A percentile compares a stretch with the other conserved stretches of the same genome.
Evolutionary conservation across 2,888 invertebrate genomes (phyloP).

Genomic region (Drosophila paramelanica): DNA sequence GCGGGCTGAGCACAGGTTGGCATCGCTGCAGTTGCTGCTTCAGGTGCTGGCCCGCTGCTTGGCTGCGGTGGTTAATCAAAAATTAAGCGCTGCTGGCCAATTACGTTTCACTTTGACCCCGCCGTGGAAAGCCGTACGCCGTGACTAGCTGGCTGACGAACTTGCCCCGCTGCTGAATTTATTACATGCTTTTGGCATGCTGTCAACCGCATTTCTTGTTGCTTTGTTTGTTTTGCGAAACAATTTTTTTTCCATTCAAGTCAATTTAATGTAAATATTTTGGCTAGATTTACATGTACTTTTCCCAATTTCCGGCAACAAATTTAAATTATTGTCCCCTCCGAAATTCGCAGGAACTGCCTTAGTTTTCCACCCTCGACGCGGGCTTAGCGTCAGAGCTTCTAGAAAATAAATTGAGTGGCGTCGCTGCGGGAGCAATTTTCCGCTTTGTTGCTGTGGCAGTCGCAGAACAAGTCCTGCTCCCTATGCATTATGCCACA

Average conservation of each 20-base stretch:
- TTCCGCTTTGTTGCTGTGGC: constrained; percentile 8
- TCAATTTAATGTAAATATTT: constrained; percentile 68
- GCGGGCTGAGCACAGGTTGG: constrained; percentile 31
- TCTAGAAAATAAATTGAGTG: constrained; percentile 21
- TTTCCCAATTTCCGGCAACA: constrained; percentile 23
- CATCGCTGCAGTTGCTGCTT: constrained; percentile 38
- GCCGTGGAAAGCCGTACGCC: constrained; percentile 63
- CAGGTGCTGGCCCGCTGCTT: constrained; percentile 36
- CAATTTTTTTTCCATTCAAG: constrained; percentile 58
- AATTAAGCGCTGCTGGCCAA: constrained; percentile 77
- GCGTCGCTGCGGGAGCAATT: constrained; percentile 20
- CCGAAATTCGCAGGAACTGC: constrained; percentile 9
- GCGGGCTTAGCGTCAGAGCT: constrained; percentile 12
- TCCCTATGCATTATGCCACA: constrained; percentile 20
- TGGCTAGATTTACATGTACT: constrained; percentile 42
- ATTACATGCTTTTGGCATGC: constrained; percentile 56
- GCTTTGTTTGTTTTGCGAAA: constrained; percentile 55
- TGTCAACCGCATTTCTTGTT: constrained; percentile 38
- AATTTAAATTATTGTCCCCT: constrained; percentile 54
- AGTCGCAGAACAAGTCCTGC: constrained; percentile 15
- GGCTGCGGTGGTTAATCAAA: constrained; percentile 61
- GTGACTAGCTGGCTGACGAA: constrained; percentile 54
- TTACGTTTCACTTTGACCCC: constrained; percentile 79
- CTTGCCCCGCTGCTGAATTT: constrained; percentile 71
- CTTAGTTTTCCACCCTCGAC: constrained; percentile 10